phyloP scores from a whole-genome alignment of 2,797 vertebrate species.

The Molothrus aeneus region DNA sequence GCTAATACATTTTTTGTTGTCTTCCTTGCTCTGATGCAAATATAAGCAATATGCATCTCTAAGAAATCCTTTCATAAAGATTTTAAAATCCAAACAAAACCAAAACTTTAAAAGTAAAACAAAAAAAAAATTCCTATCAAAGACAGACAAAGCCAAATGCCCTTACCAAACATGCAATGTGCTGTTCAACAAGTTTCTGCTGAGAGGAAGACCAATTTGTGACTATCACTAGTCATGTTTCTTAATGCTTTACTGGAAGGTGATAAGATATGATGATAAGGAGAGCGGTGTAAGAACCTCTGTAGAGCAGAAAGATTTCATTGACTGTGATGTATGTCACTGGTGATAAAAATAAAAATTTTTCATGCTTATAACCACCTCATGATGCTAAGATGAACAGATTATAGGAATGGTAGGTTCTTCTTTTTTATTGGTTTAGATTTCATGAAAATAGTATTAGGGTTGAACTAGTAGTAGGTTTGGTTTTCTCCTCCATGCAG shows the following conservation, averaged over 20 bases:
- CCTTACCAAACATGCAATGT: background rate
- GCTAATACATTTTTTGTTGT: background rate
- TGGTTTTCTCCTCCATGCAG: background rate
- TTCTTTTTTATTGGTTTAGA: background rate
- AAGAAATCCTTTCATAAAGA: background rate
- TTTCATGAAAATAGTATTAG: background rate
- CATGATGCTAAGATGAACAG: background rate
- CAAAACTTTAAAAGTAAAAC: background rate
- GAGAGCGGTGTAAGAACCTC: background rate
- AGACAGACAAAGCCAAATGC: background rate
- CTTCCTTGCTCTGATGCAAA: background rate
- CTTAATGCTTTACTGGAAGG: slow-evolving; percentile 10
- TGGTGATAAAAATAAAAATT: slow-evolving; percentile 35
- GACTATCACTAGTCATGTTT: slow-evolving; percentile 21
- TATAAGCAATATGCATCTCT: background rate
- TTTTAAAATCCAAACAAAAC: background rate
- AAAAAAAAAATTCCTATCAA: background rate
- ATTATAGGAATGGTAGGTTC: background rate
- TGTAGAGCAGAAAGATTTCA: slow-evolving; percentile 21
- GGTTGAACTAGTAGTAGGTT: background rate
- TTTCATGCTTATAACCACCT: background rate
- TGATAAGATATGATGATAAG: slow-evolving; percentile 37
- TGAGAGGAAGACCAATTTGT: background rate
- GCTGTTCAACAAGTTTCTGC: background rate
- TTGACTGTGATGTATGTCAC: slow-evolving; percentile 33